Evolutionary conservation across 1,140 invertebrate species (phyloP), one percentile per base, ranked within the genome.

Genomic region (Glossosoma conforme): DNA sequence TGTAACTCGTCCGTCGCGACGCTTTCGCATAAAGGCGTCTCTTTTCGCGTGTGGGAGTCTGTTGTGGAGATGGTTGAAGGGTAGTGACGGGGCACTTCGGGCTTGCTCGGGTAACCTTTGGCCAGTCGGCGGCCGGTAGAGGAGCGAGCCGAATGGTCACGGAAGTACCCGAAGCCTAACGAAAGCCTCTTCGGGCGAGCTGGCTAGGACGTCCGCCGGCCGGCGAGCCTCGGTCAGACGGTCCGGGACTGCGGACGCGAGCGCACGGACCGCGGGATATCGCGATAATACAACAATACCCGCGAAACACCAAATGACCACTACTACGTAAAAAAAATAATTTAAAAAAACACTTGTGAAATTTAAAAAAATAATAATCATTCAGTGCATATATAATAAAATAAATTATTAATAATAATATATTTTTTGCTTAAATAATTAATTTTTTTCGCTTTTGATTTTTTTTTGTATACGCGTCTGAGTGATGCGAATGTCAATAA

Each of bases 231-330:
- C 66, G 70, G 70, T 71, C 70, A 75, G 70, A 74, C 72, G 70
- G 66, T 68, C 68, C 70, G 68, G 70, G 69, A 73, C 72, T 72
- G 61, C 71, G 69, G 72, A 65, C 72, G 68, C 67, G 70, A 69
- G 68, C 67, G 69, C 70, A 69, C 67, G 67, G 68, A 70, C 67
- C 65, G 65, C 64, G 65, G 64, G 52, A 62, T 66, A 70, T 69
- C 67, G 32, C 48, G n/a, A n/a, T n/a, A n/a, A n/a, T n/a, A n/a
- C n/a, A n/a, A n/a, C n/a, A n/a, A n/a, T n/a, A n/a, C n/a, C n/a
- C n/a, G n/a, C n/a, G n/a, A n/a, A n/a, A n/a, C n/a, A n/a, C n/a
- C n/a, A n/a, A n/a, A n/a, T n/a, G n/a, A n/a, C n/a, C n/a, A n/a
- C n/a, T n/a, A n/a, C n/a, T n/a, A n/a, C n/a, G n/a, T n/a, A n/a